Percentiles rank a stretch among this genome's conserved stretches.
These are phyloP conservation scores for Neosilurus hyrtlii DNA, from an alignment of 2,797 vertebrate genomes.

Conservation along the genomic window DNA sequence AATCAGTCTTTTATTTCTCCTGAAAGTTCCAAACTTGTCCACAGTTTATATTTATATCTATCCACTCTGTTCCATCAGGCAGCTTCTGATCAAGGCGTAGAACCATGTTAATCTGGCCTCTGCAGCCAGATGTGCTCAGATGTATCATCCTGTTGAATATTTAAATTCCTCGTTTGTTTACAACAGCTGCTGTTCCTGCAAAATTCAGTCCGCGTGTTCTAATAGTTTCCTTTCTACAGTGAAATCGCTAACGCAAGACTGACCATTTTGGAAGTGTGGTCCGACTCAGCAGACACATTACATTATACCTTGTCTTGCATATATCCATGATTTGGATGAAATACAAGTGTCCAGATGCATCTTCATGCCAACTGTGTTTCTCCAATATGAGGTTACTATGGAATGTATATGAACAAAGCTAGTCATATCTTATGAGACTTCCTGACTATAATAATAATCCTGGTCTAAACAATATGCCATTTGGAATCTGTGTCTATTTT, in stretches of 20 bases:
- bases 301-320: background rate
- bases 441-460: background rate
- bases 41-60: slow-evolving; percentile 24
- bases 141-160: slow-evolving; percentile 29
- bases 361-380: slow-evolving; percentile 3
- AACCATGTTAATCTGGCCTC: slow-evolving; percentile 11
- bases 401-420: slow-evolving; percentile 12
- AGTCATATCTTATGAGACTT: background rate
- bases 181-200: slow-evolving; percentile 26
- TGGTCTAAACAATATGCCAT: background rate
- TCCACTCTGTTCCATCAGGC: slow-evolving; percentile 4
- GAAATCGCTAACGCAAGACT: background rate
- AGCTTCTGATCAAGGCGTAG: slow-evolving; percentile 15
- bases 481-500: slow-evolving; percentile 6
- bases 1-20: background rate
- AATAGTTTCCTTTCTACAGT: slow-evolving; percentile 9
- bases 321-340: background rate
- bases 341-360: slow-evolving; percentile 4
- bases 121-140: slow-evolving; percentile 10
- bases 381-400: background rate
- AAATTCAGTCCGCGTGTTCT: slow-evolving; percentile 4
- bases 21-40: background rate
- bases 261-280: background rate
- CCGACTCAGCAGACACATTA: background rate
- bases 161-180: slow-evolving; percentile 39